Evolutionary conservation across 2,797 vertebrate species (phyloP).

Genomic region (Heteromormyrus szaboi): DNA sequence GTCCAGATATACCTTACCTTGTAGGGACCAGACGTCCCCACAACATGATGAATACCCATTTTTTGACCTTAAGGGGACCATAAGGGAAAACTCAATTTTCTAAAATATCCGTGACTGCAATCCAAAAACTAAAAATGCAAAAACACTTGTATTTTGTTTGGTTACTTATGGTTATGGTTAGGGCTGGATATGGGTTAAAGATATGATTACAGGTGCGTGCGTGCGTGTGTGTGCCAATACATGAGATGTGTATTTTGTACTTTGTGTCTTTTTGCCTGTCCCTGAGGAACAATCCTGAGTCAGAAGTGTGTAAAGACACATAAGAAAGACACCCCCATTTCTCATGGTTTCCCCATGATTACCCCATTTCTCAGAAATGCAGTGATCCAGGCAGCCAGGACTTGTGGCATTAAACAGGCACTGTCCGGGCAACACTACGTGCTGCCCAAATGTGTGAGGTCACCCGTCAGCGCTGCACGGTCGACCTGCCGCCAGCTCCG

Average conservation of each 20-base stretch:
- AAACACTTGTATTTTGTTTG: too few relatives aligned
- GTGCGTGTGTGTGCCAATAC: too few relatives aligned
- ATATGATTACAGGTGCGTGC: too few relatives aligned
- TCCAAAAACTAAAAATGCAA: too few relatives aligned
- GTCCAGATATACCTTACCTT: too few relatives aligned
- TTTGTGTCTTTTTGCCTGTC: not conserved
- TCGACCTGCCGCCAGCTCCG: not conserved
- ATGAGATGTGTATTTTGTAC: not conserved
- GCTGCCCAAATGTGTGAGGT: not conserved
- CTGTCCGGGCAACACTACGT: not conserved
- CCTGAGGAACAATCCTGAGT: not conserved
- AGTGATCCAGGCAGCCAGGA: conserved; percentile 53
- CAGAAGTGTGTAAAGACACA: not conserved
- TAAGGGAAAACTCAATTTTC: too few relatives aligned
- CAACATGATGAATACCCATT: too few relatives aligned
- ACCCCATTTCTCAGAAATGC: conserved; percentile 60
- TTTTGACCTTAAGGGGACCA: too few relatives aligned
- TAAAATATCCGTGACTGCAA: too few relatives aligned
- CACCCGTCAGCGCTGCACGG: not conserved
- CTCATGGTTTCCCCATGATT: conserved; percentile 71
- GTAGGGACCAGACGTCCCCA: too few relatives aligned
- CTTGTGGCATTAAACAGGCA: not conserved
- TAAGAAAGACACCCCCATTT: conserved; percentile 49
- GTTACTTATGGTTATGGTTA: too few relatives aligned
- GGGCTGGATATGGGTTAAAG: too few relatives aligned